Conservation (phyloP, 1,140 invertebrate species). For the Chymomyza costata region DNA sequence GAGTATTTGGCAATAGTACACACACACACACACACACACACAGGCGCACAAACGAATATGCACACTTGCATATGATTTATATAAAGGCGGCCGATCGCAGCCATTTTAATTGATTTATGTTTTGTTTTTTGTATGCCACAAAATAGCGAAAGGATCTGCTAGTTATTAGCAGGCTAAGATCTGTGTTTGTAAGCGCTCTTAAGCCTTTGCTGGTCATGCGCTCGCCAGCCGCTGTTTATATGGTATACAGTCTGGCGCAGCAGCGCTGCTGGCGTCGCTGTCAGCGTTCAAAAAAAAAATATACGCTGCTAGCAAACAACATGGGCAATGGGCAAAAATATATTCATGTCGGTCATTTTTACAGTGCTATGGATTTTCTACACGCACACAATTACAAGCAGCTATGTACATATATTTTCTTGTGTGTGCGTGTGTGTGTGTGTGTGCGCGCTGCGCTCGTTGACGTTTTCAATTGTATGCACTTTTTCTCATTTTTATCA, state of each 20-base stretch:
- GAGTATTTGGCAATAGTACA: too few species aligned
- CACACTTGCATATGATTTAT: background rate
- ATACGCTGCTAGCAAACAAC: conserved; percentile 23
- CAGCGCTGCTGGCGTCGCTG: background rate
- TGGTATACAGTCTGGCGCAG: background rate
- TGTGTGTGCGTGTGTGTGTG: conserved; percentile 5
- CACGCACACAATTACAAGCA: conserved; percentile 12
- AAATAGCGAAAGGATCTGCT: too few species aligned
- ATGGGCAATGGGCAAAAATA: conserved; percentile 22
- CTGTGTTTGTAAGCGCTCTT: too few species aligned
- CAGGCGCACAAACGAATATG: background rate
- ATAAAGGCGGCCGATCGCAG: too few species aligned
- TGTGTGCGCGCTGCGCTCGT: conserved; percentile 5
- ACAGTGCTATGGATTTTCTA: conserved; percentile 3
- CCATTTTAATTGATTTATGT: too few species aligned
- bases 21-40: too few species aligned
- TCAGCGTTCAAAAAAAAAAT: background rate
- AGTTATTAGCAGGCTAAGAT: too few species aligned
- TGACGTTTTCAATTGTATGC: conserved; percentile 31
- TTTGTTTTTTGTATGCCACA: too few species aligned
- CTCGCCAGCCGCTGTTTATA: too few species aligned
- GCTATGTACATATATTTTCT: conserved; percentile 12
- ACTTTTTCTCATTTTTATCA: conserved; percentile 17
- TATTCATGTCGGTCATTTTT: conserved; percentile 19
- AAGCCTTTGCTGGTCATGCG: conserved; percentile 57